Evolutionary conservation across 2,113 vertebrate genomes (phyloP).

Genomic region (Ranitomeya imitator): DNA sequence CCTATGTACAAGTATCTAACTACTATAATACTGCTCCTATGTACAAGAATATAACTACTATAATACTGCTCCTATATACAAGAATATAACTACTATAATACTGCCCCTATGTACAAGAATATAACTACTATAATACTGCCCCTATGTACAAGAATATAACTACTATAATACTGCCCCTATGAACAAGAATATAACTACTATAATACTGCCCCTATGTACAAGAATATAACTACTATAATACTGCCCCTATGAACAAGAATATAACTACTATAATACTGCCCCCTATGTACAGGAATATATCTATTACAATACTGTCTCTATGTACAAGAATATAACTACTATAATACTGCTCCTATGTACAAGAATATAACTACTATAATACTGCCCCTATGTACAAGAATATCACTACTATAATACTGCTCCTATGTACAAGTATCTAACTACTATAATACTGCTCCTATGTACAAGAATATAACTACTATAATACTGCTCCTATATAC

Average conservation of each 20-base stretch:
- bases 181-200: neutral
- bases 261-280: slow-evolving; percentile 4
- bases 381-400: too few species aligned
- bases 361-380: too few species aligned
- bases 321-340: too few species aligned
- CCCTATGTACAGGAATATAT: neutral
- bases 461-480: slow-evolving; percentile 12
- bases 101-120: too few species aligned
- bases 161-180: neutral
- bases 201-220: slow-evolving; percentile 5
- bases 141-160: neutral
- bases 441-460: neutral
- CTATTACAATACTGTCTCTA: neutral
- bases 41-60: too few species aligned
- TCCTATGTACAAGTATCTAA: neutral
- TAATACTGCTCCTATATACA: too few species aligned
- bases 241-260: neutral
- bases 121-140: too few species aligned
- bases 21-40: too few species aligned
- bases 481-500: neutral
- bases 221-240: slow-evolving; percentile 8
- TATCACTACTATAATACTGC: neutral
- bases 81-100: too few species aligned
- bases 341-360: too few species aligned
- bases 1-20: too few species aligned